Percentiles rank a stretch among this genome's conserved stretches.
Evolutionary conservation across 2,888 invertebrate species (phyloP).

Genomic region (Acrobasis repandana): DNA sequence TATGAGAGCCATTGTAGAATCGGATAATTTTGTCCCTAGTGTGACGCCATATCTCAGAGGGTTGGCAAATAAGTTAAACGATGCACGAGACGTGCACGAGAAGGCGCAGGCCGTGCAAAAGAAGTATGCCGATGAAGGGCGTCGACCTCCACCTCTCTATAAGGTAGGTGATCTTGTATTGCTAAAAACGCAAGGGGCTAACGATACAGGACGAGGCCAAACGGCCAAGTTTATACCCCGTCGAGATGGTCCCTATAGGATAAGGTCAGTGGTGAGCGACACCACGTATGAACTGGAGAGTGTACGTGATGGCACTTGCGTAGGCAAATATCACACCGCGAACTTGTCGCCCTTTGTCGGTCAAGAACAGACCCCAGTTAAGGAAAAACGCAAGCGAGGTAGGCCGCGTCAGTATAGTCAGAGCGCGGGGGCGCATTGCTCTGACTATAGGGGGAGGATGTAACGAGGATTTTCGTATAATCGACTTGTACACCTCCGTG

Average conservation of each 20-base stretch:
- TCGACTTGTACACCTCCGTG: too few species aligned
- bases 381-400: neutral
- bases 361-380: neutral
- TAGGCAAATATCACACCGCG: neutral
- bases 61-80: neutral
- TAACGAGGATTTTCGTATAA: too few species aligned
- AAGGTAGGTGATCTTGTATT: conserved; percentile 4
- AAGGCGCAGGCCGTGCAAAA: neutral
- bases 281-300: neutral
- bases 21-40: conserved; percentile 6
- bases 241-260: neutral
- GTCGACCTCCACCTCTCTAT: neutral
- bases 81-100: conserved; percentile 7
- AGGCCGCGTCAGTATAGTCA: neutral
- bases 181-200: conserved; percentile 1
- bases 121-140: neutral
- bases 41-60: conserved; percentile 1
- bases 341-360: conserved; percentile 1
- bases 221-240: neutral
- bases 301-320: neutral
- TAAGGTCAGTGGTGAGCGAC: neutral
- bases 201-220: neutral
- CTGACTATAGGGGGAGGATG: conserved; percentile 1
- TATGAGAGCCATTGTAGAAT: neutral
- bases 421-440: neutral